Conservation (phyloP, 2,888 invertebrate genomes). For the Tenthredo scrophulariae region DNA sequence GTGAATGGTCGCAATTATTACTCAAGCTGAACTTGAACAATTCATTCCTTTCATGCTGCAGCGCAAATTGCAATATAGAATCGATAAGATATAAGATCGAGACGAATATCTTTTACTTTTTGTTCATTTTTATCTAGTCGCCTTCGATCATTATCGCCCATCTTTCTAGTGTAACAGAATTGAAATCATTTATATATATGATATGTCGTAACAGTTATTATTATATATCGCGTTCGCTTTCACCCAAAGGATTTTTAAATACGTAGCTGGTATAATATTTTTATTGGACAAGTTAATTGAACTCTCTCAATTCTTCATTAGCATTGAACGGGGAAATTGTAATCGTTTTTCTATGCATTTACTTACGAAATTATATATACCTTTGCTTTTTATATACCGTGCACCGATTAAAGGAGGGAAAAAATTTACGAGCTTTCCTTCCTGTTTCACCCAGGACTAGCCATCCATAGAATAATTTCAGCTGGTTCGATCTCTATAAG, state of each 20-base stretch:
- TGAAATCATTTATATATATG: not conserved
- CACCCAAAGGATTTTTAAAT: conserved; percentile 23
- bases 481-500: not conserved
- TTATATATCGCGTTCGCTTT: conserved; percentile 44
- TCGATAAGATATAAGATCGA: not conserved
- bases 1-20: conserved; percentile 17
- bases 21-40: conserved; percentile 16
- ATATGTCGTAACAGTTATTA: conserved; percentile 1
- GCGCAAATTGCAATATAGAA: not conserved
- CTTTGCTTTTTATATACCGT: not conserved
- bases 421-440: conserved; percentile 47
- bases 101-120: not conserved
- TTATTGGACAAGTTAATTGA: conserved; percentile 2
- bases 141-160: not conserved
- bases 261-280: not conserved
- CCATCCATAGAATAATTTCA: conserved; percentile 33
- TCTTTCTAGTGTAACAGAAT: not conserved
- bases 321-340: not conserved
- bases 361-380: conserved; percentile 1
- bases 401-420: not conserved
- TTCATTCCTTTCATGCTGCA: conserved; percentile 2
- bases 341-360: not conserved
- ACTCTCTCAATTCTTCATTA: conserved; percentile 40
- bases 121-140: not conserved
- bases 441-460: conserved; percentile 12